A percentile compares a stretch with the other conserved stretches of the same genome.
phyloP scores from a whole-genome alignment of 2,888 invertebrate genomes.

The Xestoiulus laeticollis region DNA sequence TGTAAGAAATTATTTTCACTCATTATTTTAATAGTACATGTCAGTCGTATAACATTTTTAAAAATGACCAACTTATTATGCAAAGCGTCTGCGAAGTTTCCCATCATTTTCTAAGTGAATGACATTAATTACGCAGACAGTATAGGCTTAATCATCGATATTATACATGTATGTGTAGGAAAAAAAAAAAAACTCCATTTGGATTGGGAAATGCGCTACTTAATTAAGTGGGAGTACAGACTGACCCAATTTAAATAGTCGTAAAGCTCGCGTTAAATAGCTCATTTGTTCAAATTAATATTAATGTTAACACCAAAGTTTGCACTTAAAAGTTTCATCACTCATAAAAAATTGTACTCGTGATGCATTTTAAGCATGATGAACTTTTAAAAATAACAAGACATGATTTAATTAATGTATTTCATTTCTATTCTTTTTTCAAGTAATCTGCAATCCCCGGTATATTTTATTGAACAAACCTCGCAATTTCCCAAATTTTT shows the following conservation, averaged over 20 bases:
- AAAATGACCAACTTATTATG: neutral
- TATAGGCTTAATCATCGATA: neutral
- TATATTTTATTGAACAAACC: neutral
- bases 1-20: neutral
- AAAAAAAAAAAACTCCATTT: neutral
- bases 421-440: neutral
- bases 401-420: neutral
- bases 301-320: neutral
- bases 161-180: no score
- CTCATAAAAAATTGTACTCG: no score
- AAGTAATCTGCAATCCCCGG: neutral
- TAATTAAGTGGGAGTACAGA: neutral
- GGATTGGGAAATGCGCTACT: neutral
- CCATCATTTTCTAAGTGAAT: slow-evolving; percentile 15
- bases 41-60: neutral
- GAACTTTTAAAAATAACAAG: neutral
- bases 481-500: neutral
- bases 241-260: slow-evolving; percentile 4
- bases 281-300: neutral
- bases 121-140: neutral
- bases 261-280: neutral
- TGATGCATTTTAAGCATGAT: neutral
- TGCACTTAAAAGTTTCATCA: neutral
- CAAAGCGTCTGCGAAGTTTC: neutral
- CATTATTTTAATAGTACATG: neutral